Evolutionary conservation across 2,888 invertebrate genomes (phyloP), one percentile per base, ranked within the genome.

Genomic region (Marronus borbonicus): DNA sequence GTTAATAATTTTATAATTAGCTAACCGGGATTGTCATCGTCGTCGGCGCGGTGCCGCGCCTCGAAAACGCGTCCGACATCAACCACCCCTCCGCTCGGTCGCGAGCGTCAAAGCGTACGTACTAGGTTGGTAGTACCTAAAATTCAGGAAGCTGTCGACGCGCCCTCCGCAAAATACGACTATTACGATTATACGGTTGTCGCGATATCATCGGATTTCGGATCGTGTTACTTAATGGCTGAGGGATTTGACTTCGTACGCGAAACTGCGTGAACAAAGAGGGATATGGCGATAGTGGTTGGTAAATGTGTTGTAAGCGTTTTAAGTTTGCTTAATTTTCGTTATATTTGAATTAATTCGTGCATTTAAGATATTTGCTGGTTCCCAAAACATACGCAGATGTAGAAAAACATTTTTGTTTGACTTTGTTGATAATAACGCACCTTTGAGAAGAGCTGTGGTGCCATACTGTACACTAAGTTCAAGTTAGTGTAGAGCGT

Each of bases 1-100:
- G 66, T 76, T 66, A 65, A 66, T 76, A 76, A 76, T 66, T 44
- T 44, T 50, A 66, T 76, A 76, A 76, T 76, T 76, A 76, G 66
- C 76, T 36, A 36, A 31, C 65, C 64, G 76, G 39, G 64, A 55
- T 66, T 50, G 68, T 62, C 62, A 58, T 49, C 60, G 62, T 62
- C 74, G 60, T 58, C 31, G 12, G 49, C 17, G 12, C 49, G 65
- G 20, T 44, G 64, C 60, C 39, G 24, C 49, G 64, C 75, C 62
- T 50, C 69, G 14, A 58, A n/a, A 20, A 7, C 17, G 5, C 55
- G 55, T 58, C 55, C 20, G 17, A 58, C 55, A 58, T 36, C 7
- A 36, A 7, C 17, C n/a, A 17, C 55, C 8, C n/a, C 8, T 8
- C 7, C 39, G 5, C 7, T 10, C 8, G 39, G 10, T 10, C 44